A percentile compares a stretch with the other conserved stretches of the same genome.
These are phyloP conservation scores for Trematomus loennbergii DNA, from an alignment of 2,113 vertebrate species.

Conservation along the genomic window DNA sequence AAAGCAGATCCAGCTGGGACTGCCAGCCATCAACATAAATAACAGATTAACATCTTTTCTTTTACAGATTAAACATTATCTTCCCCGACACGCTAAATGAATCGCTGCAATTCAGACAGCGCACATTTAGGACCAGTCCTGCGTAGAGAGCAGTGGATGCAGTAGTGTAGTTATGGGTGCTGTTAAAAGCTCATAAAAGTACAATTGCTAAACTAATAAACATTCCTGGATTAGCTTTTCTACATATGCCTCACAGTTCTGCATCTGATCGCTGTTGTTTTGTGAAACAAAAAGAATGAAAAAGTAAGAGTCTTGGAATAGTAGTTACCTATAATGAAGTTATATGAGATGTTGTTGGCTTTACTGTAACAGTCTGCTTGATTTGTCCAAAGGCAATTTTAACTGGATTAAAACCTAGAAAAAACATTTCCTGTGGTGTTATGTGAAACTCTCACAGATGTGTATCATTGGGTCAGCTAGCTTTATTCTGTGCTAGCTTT, in stretches of 20 bases:
- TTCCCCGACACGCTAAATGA: slow-evolving; percentile 43
- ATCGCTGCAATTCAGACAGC: slow-evolving; percentile 34
- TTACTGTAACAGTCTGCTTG: slow-evolving; percentile 3
- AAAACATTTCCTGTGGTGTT: slow-evolving; percentile 32
- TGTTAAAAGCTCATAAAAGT: slow-evolving; percentile 45
- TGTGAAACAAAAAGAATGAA: slow-evolving; percentile 39
- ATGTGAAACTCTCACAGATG: background rate
- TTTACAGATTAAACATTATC: slow-evolving; percentile 75
- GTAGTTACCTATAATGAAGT: slow-evolving; percentile 31
- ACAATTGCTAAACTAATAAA: slow-evolving; percentile 45
- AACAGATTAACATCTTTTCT: slow-evolving; percentile 76
- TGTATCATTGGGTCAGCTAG: slow-evolving; percentile 15
- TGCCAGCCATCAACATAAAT: slow-evolving; percentile 71
- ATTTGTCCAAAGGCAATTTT: background rate
- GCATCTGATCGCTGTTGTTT: slow-evolving; percentile 14
- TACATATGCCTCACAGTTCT: slow-evolving; percentile 46
- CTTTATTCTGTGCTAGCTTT: slow-evolving; percentile 34
- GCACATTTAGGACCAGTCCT: slow-evolving; percentile 31
- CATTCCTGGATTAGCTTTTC: slow-evolving; percentile 26
- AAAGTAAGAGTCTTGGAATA: slow-evolving; percentile 19
- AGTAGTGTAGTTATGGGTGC: slow-evolving; percentile 5
- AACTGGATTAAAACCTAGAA: slow-evolving; percentile 12
- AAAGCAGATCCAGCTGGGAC: slow-evolving; percentile 73
- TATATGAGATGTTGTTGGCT: slow-evolving; percentile 33
- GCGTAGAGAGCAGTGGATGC: slow-evolving; percentile 7